These are phyloP conservation scores for Girardinus metallicus DNA, from an alignment of 2,797 vertebrate genomes.

Conservation along the genomic window DNA sequence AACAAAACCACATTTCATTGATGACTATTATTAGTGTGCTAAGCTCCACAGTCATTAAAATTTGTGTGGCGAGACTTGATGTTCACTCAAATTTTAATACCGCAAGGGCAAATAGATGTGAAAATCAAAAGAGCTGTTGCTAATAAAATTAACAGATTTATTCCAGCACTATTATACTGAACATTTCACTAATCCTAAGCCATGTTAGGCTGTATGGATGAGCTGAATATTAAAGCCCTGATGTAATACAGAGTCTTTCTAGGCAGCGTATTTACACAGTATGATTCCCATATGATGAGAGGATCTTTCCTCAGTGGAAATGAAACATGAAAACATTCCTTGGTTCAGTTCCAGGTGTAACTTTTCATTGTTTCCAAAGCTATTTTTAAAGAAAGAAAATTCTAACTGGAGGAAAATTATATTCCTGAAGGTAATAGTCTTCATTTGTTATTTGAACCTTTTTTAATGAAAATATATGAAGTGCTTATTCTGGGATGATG, in stretches of 20 bases:
- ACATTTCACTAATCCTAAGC: slow-evolving; percentile 21
- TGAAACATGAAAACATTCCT: slow-evolving; percentile 17
- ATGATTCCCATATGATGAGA: slow-evolving; percentile 19
- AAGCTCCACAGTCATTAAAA: slow-evolving; percentile 26
- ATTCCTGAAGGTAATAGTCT: neutral
- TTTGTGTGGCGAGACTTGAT: slow-evolving; percentile 10
- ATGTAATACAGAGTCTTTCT: slow-evolving; percentile 25
- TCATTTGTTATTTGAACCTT: neutral
- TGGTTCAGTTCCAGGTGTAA: neutral
- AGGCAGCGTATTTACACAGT: slow-evolving; percentile 29
- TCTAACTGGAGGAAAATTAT: neutral
- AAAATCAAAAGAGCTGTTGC: slow-evolving; percentile 1
- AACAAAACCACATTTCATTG: slow-evolving; percentile 29
- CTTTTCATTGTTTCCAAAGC: slow-evolving; percentile 6
- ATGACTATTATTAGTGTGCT: slow-evolving; percentile 16
- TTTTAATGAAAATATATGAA: neutral
- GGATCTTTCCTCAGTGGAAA: slow-evolving; percentile 17
- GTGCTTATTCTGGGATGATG: neutral
- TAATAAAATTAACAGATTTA: slow-evolving; percentile 19
- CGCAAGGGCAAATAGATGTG: slow-evolving; percentile 9
- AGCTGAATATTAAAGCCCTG: slow-evolving; percentile 11
- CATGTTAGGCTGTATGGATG: slow-evolving; percentile 19
- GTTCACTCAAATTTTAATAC: slow-evolving; percentile 19
- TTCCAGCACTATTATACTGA: slow-evolving; percentile 8
- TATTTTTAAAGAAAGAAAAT: neutral